Evolutionary conservation across 2,888 invertebrate genomes (phyloP), one percentile per base, ranked within the genome.

Genomic region (Toxonevra muliebris): DNA sequence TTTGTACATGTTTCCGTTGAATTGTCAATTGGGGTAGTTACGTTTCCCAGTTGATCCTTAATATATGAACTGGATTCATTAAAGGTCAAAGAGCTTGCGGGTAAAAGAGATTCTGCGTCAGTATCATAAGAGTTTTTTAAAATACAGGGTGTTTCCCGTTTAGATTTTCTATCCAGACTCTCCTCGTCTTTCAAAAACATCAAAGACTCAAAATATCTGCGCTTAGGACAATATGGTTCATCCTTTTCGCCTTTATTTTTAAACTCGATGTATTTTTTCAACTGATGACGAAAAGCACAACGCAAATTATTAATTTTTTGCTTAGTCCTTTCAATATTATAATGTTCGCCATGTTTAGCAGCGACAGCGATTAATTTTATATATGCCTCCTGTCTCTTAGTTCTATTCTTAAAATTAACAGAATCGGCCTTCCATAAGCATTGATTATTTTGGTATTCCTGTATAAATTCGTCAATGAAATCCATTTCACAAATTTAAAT

Each of bases 151-250:
- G 13, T 48, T 7, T 71, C 69, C 40, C 61, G 48, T 60, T 71
- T 74, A 20, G 53, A 12, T 42, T 70, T 61, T 40, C 73, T 75
- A 15, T 74, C 73, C 19, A 68, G 52, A 17, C 76, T 83, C 67
- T 85, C 84, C 63, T 85, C 84, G 61, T 85, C 84, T 71, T 81
- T 80, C n/a, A 85, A 70, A 73, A 85, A 85, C 84, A 85, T 84
- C 2, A 85, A 73, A 50, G 84, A 84, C 71, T 85, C 85, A 61
- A 85, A 84, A 66, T 85, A 85, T 62, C 81, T 77, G 13, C 85
- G 77, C 64, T 85, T 85, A 0, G 84, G 84, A 30, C 84, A 85
- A 43, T 85, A 85, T 0, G 79, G 78, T 17, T 85, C 84, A 62
- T 84, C 84, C 30, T 82, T 84, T 53, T 84, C 84, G 1, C 80